These are phyloP conservation scores for Rhynchomys soricoides DNA, from an alignment of 2,113 vertebrate genomes.

Conservation along the genomic window DNA sequence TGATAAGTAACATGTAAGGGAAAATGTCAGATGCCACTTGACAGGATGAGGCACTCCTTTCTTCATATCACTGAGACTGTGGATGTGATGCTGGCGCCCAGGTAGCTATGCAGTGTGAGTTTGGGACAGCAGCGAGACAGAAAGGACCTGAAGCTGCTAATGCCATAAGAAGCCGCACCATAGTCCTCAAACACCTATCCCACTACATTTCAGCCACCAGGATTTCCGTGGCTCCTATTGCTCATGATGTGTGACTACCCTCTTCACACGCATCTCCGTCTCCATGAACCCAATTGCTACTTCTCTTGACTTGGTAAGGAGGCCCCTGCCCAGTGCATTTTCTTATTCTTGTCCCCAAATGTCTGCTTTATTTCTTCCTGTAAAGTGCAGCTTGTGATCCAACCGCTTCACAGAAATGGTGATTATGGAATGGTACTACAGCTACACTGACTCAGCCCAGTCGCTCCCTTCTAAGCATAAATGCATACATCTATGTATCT, in stretches of 20 bases:
- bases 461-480: constrained; percentile 4
- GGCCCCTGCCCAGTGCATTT: not conserved
- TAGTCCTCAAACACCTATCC: not conserved
- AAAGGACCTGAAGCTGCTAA: not conserved
- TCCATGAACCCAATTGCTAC: not conserved
- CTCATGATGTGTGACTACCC: not conserved
- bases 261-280: not conserved
- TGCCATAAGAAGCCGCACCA: not conserved
- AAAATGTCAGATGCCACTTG: not conserved
- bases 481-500: not conserved
- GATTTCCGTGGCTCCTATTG: not conserved
- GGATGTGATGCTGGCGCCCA: not conserved
- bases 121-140: not conserved
- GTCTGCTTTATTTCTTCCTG: constrained; percentile 45
- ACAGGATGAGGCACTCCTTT: not conserved
- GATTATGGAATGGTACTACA: not conserved
- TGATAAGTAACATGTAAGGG: not conserved
- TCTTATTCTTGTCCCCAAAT: not conserved
- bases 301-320: not conserved
- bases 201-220: not conserved
- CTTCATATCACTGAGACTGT: not conserved
- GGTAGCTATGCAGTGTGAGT: not conserved
- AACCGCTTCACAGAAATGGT: not conserved
- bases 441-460: constrained; percentile 8
- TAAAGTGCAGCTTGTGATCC: constrained; percentile 15